phyloP scores from a whole-genome alignment of 2,797 vertebrate genomes.

The Manis pentadactyla region DNA sequence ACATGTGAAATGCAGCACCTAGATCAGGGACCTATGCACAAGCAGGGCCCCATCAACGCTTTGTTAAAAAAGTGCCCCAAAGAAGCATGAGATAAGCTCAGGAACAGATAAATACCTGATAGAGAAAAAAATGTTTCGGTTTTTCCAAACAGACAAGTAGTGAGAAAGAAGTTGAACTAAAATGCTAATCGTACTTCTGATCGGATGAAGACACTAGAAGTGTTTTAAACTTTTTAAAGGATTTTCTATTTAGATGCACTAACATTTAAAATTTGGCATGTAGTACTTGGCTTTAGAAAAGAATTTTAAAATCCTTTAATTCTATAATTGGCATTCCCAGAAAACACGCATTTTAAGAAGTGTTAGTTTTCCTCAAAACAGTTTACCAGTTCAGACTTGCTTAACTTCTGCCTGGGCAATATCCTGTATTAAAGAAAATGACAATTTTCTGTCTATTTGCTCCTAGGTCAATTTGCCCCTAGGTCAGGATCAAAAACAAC shows the following conservation, averaged over 20 bases:
- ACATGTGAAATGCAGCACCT: background rate
- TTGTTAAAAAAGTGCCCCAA: background rate
- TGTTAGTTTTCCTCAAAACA: constrained; percentile 7
- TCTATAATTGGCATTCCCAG: background rate
- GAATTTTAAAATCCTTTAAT: background rate
- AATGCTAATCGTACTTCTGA: background rate
- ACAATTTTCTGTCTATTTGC: background rate
- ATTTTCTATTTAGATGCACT: background rate
- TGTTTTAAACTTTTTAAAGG: background rate
- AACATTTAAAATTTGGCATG: background rate
- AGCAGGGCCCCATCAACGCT: background rate
- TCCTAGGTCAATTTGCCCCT: background rate
- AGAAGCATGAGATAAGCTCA: background rate
- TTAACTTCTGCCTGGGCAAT: background rate
- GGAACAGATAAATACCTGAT: background rate
- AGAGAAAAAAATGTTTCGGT: background rate
- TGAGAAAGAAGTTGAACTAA: background rate
- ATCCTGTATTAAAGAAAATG: background rate
- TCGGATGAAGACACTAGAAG: background rate
- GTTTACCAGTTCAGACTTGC: background rate
- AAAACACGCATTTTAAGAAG: constrained; percentile 16
- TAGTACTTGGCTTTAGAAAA: background rate
- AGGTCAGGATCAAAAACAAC: background rate
- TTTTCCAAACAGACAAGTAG: background rate
- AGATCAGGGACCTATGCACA: background rate